Evolutionary conservation across 1,140 invertebrate genomes (phyloP).

Genomic region (Pseudomyrmex pallidus): DNA sequence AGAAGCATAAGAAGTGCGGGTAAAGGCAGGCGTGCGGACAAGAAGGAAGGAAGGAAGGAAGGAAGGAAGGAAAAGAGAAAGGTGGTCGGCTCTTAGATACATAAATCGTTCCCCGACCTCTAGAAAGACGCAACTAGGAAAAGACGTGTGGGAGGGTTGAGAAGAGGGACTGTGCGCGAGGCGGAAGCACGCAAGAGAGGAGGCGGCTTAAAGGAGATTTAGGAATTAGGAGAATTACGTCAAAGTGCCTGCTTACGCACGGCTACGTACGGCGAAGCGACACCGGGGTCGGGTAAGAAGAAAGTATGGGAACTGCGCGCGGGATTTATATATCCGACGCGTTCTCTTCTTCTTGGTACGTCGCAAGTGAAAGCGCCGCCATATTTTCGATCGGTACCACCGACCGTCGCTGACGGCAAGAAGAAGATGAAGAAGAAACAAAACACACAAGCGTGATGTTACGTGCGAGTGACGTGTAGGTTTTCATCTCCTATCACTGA

Average conservation of each 20-base stretch:
- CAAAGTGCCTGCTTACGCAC: constrained; percentile 72
- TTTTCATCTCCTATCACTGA: neutral
- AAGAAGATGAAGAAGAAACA: neutral
- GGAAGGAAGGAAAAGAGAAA: constrained; percentile 32
- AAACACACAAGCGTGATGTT: neutral
- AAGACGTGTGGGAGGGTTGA: constrained; percentile 50
- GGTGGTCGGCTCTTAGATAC: constrained; percentile 65
- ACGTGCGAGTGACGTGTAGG: neutral
- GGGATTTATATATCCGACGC: constrained; percentile 44
- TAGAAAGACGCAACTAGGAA: constrained; percentile 62
- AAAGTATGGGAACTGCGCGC: constrained; percentile 24
- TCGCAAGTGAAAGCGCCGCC: constrained; percentile 17
- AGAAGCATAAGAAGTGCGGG: constrained; percentile 14
- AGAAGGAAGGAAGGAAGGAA: constrained; percentile 40
- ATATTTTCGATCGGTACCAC: constrained; percentile 37
- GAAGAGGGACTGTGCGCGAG: constrained; percentile 33
- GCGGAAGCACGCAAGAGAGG: neutral
- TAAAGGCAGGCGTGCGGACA: constrained; percentile 59
- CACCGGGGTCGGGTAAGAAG: constrained; percentile 33
- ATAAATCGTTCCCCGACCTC: constrained; percentile 68
- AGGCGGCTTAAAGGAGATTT: constrained; percentile 68
- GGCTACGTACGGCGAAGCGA: constrained; percentile 57
- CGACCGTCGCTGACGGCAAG: constrained; percentile 16
- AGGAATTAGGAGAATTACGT: constrained; percentile 74
- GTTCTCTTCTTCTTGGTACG: neutral